Conservation (phyloP, 2,113 vertebrate genomes). For the Plectropomus leopardus region DNA sequence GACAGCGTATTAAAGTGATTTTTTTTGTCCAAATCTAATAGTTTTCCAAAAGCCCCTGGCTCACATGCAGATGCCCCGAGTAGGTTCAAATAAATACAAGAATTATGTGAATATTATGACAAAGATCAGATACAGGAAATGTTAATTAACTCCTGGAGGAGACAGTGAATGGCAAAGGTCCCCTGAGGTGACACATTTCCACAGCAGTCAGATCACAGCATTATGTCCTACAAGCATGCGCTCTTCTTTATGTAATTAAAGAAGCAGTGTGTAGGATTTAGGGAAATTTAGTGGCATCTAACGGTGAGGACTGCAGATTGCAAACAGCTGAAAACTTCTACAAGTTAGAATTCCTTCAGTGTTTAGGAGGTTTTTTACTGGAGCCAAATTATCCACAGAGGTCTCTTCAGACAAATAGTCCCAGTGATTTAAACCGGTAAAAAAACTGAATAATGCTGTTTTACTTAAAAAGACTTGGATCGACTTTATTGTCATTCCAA, state of each 20-base stretch:
- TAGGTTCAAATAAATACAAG: conserved; percentile 2
- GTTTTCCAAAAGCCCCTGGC: not conserved
- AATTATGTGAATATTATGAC: conserved; percentile 9
- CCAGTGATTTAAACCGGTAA: too few species aligned
- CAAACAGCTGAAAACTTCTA: too few species aligned
- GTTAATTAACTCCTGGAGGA: conserved; percentile 35
- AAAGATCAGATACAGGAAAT: conserved; percentile 35
- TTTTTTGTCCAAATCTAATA: conserved; percentile 5
- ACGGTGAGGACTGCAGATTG: too few species aligned
- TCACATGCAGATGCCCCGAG: not conserved
- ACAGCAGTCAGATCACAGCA: conserved; percentile 23
- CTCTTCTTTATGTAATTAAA: not conserved
- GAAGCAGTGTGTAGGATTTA: too few species aligned
- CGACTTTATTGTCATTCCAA: too few species aligned
- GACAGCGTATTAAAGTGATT: not conserved
- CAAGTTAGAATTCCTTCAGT: too few species aligned
- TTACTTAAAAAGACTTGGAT: too few species aligned
- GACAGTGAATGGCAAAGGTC: conserved; percentile 29
- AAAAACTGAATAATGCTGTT: too few species aligned
- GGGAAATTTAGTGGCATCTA: too few species aligned
- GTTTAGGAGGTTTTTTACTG: too few species aligned
- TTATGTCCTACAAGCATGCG: not conserved
- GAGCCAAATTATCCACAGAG: too few species aligned
- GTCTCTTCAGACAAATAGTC: too few species aligned
- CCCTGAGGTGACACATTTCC: conserved; percentile 11